These are phyloP conservation scores for Tigriopus californicus DNA, from an alignment of 2,888 invertebrate species.

Conservation along the genomic window DNA sequence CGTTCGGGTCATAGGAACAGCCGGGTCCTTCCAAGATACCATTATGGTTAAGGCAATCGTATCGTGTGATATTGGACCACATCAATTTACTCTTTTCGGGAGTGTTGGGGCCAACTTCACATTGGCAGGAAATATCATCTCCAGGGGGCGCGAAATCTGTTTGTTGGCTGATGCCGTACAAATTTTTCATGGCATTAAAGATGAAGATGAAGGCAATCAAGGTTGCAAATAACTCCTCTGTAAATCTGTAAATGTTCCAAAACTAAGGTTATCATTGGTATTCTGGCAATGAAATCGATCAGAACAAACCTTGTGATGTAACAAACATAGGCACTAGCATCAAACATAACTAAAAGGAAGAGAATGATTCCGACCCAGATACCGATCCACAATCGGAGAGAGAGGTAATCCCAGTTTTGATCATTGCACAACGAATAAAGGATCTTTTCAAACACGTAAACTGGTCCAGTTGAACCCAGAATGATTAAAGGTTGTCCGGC, in stretches of 20 bases:
- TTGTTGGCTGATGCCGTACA: background rate
- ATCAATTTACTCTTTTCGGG: background rate
- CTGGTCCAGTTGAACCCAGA: slow-evolving; percentile 31
- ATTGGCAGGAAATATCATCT: background rate
- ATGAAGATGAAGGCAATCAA: slow-evolving; percentile 25
- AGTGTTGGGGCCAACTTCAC: background rate
- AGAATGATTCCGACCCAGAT: slow-evolving; percentile 24
- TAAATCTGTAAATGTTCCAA: slow-evolving; percentile 20
- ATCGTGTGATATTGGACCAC: background rate
- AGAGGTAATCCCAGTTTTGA: slow-evolving; percentile 21
- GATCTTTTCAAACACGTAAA: slow-evolving; percentile 33
- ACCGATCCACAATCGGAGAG: slow-evolving; percentile 25
- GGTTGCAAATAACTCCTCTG: slow-evolving; percentile 25
- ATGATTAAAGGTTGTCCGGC: slow-evolving; percentile 33
- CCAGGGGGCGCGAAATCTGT: background rate
- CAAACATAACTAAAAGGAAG: slow-evolving; percentile 23
- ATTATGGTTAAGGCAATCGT: slow-evolving; percentile 14
- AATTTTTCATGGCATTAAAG: slow-evolving; percentile 17
- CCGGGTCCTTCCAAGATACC: slow-evolving; percentile 25
- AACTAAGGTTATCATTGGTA: background rate
- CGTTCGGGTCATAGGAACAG: slow-evolving; percentile 25
- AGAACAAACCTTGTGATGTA: slow-evolving; percentile 22
- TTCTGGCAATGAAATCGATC: background rate
- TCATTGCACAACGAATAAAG: slow-evolving; percentile 23
- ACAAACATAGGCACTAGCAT: slow-evolving; percentile 24